phyloP scores from a whole-genome alignment of 2,888 invertebrate genomes.

The Campaea margaritaria region DNA sequence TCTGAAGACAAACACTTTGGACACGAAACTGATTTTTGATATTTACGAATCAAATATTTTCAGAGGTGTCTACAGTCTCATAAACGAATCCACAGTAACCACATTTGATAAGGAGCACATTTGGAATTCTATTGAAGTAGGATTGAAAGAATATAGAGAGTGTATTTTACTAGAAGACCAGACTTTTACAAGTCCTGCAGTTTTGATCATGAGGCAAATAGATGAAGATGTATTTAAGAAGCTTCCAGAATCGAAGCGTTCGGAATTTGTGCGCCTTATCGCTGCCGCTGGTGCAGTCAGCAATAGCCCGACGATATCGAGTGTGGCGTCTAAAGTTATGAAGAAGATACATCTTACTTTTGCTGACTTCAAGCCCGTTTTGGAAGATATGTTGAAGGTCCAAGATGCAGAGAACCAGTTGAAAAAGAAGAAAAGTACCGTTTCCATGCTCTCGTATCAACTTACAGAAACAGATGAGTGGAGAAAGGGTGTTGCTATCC shows the following conservation, averaged over 20 bases:
- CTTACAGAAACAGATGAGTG: slow-evolving; percentile 88
- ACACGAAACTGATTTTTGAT: slow-evolving; percentile 66
- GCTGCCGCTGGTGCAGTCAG: slow-evolving; percentile 84
- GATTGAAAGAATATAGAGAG: slow-evolving; percentile 82
- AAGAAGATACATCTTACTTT: slow-evolving; percentile 88
- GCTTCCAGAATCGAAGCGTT: slow-evolving; percentile 75
- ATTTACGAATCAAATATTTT: slow-evolving; percentile 83
- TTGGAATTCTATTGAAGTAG: slow-evolving; percentile 85
- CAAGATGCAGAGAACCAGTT: slow-evolving; percentile 67
- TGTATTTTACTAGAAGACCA: slow-evolving; percentile 69
- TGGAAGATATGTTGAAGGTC: slow-evolving; percentile 86
- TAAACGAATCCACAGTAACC: slow-evolving; percentile 80
- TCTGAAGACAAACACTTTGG: slow-evolving; percentile 54
- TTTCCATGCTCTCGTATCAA: slow-evolving; percentile 83
- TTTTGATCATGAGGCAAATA: slow-evolving; percentile 85
- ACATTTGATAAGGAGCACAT: slow-evolving; percentile 72
- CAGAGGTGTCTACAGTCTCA: slow-evolving; percentile 82
- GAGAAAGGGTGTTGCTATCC: slow-evolving; percentile 91
- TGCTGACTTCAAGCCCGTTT: slow-evolving; percentile 83
- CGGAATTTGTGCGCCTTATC: slow-evolving; percentile 80
- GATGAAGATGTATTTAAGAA: slow-evolving; percentile 82
- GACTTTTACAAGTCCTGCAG: slow-evolving; percentile 68
- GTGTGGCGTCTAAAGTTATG: slow-evolving; percentile 86
- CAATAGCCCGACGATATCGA: slow-evolving; percentile 85
- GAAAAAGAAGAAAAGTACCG: slow-evolving; percentile 73